Conservation (phyloP, 2,888 invertebrate species). For the Sphaerophoria rueppellii region DNA sequence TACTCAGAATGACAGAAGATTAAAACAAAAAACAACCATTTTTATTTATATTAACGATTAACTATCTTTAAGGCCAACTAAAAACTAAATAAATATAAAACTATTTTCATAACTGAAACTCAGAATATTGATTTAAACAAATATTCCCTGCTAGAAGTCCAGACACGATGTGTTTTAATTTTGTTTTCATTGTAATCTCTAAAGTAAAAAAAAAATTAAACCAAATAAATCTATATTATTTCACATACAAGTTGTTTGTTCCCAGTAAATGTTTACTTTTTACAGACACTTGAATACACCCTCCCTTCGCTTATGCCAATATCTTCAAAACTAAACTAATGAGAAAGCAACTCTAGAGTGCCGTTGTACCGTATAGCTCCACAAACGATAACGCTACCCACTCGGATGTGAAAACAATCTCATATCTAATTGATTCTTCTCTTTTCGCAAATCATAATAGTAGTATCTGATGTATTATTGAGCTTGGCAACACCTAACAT, state of each 20-base stretch:
- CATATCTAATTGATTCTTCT: no score
- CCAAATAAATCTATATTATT: constrained; percentile 46
- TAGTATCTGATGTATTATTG: no score
- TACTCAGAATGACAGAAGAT: not conserved
- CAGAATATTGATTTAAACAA: constrained; percentile 38
- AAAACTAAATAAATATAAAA: constrained; percentile 34
- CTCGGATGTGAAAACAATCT: no score
- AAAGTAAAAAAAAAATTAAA: constrained; percentile 30
- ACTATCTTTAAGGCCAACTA: constrained; percentile 37
- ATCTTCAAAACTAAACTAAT: no score
- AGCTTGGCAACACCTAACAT: no score
- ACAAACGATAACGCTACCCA: no score
- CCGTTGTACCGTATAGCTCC: no score
- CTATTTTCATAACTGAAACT: constrained; percentile 50
- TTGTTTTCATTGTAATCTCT: constrained; percentile 52
- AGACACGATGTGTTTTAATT: constrained; percentile 30
- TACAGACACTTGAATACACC: no score
- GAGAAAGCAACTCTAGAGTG: no score
- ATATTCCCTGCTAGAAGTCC: constrained; percentile 44
- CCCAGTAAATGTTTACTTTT: no score
- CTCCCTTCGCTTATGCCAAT: no score
- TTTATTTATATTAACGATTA: constrained; percentile 50
- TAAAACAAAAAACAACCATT: constrained; percentile 48
- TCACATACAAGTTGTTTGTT: constrained; percentile 1
- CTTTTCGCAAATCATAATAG: no score